phyloP scores from a whole-genome alignment of 2,113 vertebrate genomes.

The Engraulis encrasicolus region DNA sequence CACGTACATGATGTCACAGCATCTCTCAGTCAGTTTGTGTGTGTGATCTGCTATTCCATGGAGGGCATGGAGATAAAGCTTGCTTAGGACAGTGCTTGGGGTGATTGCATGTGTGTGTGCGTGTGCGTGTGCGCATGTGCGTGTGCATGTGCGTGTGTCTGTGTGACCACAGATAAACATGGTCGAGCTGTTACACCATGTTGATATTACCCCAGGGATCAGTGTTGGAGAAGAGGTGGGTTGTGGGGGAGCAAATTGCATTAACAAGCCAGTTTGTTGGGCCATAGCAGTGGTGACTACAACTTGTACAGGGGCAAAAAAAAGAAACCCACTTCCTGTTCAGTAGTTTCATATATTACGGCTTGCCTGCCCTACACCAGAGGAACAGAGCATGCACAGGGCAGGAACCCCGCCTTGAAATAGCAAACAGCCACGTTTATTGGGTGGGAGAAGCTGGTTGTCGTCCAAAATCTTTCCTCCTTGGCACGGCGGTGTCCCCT shows the following conservation, averaged over 20 bases:
- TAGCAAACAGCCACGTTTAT: conserved; percentile 60
- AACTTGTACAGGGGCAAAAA: conserved; percentile 50
- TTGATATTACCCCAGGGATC: conserved; percentile 54
- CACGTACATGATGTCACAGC: conserved; percentile 91
- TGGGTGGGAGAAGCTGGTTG: conserved; percentile 46
- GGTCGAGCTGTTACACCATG: conserved; percentile 50
- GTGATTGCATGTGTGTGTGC: neutral
- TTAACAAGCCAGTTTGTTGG: conserved; percentile 56
- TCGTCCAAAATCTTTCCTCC: conserved; percentile 26
- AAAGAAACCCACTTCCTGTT: conserved; percentile 66
- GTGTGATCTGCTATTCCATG: conserved; percentile 57
- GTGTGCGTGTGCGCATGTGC: too few relatives aligned
- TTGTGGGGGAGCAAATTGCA: conserved; percentile 53
- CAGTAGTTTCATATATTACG: conserved; percentile 66
- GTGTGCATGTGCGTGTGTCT: too few relatives aligned
- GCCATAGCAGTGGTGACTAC: conserved; percentile 50
- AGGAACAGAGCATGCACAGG: conserved; percentile 59
- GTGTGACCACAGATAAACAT: conserved; percentile 48
- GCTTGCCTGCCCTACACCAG: conserved; percentile 52
- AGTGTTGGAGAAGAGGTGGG: too few relatives aligned
- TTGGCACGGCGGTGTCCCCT: conserved; percentile 29
- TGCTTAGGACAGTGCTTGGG: conserved; percentile 38
- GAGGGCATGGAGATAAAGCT: conserved; percentile 56
- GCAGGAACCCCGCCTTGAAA: conserved; percentile 41
- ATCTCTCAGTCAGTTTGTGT: conserved; percentile 66